Conservation (phyloP, 1,140 invertebrate species). For the Venustaconcha ellipsiformis region DNA sequence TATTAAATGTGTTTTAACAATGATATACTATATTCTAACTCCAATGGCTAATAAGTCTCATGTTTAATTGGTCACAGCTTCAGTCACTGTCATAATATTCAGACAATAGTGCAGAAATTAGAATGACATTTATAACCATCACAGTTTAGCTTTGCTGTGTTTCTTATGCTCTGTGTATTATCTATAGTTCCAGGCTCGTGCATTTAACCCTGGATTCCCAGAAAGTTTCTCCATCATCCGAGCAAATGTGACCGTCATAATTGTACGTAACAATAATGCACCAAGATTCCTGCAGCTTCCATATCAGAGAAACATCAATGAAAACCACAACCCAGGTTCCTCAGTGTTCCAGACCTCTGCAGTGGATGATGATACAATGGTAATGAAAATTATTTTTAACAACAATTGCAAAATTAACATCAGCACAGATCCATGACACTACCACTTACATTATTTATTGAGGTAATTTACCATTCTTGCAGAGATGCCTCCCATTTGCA, state of each 20-base stretch:
- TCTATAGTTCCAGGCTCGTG: not conserved
- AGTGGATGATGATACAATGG: constrained; percentile 35
- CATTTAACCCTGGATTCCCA: not conserved
- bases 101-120: too few species aligned
- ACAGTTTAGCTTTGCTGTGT: not conserved
- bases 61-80: too few species aligned
- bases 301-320: constrained; percentile 34
- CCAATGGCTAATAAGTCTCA: too few species aligned
- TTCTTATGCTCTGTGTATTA: not conserved
- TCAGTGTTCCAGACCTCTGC: constrained; percentile 38
- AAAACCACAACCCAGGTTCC: constrained; percentile 24
- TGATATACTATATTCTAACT: too few species aligned
- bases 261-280: constrained; percentile 38
- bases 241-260: constrained; percentile 71
- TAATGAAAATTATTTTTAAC: constrained; percentile 16
- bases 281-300: constrained; percentile 38
- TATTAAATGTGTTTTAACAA: too few species aligned
- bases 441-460: too few species aligned
- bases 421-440: too few species aligned
- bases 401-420: too few species aligned
- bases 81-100: too few species aligned
- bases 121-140: too few species aligned
- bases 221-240: constrained; percentile 76
- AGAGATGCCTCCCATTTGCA: too few species aligned
- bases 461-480: too few species aligned